phyloP scores from a whole-genome alignment of 2,888 invertebrate species.

The Scaptomyza cyrtandrae region DNA sequence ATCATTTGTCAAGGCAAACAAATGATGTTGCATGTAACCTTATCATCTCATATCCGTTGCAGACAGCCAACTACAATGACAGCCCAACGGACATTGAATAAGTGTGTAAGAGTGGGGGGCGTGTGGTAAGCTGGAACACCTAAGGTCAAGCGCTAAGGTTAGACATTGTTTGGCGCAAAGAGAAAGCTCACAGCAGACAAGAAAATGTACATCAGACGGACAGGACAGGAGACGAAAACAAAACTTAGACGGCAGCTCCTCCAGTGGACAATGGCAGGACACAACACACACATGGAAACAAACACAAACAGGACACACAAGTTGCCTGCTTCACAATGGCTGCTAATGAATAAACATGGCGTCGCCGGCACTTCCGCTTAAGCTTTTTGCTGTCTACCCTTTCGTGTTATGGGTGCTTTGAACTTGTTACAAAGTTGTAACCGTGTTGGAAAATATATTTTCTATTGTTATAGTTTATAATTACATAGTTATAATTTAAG shows the following conservation, averaged over 20 bases:
- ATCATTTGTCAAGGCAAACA: constrained; percentile 79
- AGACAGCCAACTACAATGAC: constrained; percentile 53
- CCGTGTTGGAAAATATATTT: not conserved
- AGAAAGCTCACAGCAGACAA: constrained; percentile 36
- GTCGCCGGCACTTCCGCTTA: constrained; percentile 63
- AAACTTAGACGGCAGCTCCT: constrained; percentile 29
- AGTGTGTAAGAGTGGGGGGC: not conserved
- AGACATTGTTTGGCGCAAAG: constrained; percentile 38
- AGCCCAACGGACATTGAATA: constrained; percentile 22
- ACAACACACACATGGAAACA: not conserved
- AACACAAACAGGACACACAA: constrained; percentile 16
- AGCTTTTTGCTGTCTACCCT: constrained; percentile 14
- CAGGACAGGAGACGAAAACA: constrained; percentile 39
- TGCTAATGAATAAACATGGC: constrained; percentile 76
- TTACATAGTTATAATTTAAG: too few relatives aligned
- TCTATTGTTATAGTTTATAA: too few relatives aligned
- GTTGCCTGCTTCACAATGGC: constrained; percentile 61
- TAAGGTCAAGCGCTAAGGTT: constrained; percentile 72
- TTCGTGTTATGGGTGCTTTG: not conserved
- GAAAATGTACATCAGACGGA: not conserved
- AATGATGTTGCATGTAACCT: constrained; percentile 79
- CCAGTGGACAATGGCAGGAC: constrained; percentile 37
- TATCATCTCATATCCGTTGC: constrained; percentile 76
- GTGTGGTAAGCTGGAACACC: constrained; percentile 27
- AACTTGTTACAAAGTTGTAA: not conserved